These are phyloP conservation scores for Narcine bancroftii DNA, from an alignment of 2,113 vertebrate species.

Conservation along the genomic window DNA sequence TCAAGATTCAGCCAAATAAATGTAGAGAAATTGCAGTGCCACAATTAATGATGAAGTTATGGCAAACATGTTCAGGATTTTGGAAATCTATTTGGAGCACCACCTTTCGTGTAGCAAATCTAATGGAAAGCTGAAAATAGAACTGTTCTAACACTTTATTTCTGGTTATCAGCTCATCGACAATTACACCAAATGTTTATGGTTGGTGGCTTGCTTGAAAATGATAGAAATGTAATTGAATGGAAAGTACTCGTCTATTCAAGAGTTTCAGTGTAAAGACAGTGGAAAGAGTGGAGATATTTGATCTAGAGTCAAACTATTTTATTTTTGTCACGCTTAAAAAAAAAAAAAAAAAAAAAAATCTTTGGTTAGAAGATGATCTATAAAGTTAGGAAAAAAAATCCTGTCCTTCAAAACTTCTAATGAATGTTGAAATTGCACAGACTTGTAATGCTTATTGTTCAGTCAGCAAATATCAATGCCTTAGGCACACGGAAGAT, in stretches of 20 bases:
- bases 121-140: not conserved
- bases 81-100: not conserved
- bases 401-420: not conserved
- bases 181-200: not conserved
- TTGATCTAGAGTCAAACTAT: not conserved
- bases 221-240: not conserved
- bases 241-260: not conserved
- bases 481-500: not conserved
- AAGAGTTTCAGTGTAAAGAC: not conserved
- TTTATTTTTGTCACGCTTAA: not conserved
- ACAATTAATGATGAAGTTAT: not conserved
- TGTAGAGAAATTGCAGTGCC: not conserved
- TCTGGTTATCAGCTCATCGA: not conserved
- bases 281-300: not conserved
- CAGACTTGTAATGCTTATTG: not conserved
- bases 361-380: too few relatives aligned
- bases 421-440: not conserved
- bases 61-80: not conserved
- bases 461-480: not conserved
- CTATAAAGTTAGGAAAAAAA: not conserved
- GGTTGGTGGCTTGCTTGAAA: not conserved
- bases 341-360: too few relatives aligned
- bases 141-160: not conserved
- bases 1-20: not conserved
- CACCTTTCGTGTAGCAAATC: not conserved